phyloP scores from a whole-genome alignment of 2,797 vertebrate genomes.

The Gadopsis bispinosus region DNA sequence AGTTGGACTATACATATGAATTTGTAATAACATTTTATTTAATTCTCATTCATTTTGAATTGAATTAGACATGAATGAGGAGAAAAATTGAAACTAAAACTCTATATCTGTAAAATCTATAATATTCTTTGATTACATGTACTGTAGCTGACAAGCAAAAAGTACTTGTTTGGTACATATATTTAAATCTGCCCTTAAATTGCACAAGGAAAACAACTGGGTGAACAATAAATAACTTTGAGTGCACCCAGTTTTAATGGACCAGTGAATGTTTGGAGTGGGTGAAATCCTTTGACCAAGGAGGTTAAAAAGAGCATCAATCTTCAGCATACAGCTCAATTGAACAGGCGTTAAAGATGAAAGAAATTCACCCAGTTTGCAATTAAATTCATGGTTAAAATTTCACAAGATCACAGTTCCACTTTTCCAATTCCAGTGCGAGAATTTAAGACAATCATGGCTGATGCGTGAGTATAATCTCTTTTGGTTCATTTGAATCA shows the following conservation, averaged over 20 bases:
- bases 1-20: not conserved
- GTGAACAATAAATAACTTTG: conserved; percentile 39
- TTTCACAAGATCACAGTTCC: not conserved
- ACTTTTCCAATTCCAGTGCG: conserved; percentile 28
- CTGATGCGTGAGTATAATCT: conserved; percentile 73
- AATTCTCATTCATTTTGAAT: not conserved
- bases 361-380: not conserved
- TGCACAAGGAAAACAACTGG: not conserved
- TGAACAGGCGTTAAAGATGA: conserved; percentile 10
- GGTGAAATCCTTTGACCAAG: conserved; percentile 34
- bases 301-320: conserved; percentile 27
- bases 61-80: not conserved
- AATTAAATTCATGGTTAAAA: not conserved
- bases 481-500: conserved; percentile 5
- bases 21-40: not conserved
- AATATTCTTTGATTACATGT: not conserved
- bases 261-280: conserved; percentile 31
- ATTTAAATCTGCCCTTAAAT: not conserved
- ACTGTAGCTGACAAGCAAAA: not conserved
- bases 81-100: no score
- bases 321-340: conserved; percentile 15
- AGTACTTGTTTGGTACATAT: not conserved
- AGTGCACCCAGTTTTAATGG: conserved; percentile 26
- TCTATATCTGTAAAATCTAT: not conserved
- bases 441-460: conserved; percentile 58